phyloP scores from a whole-genome alignment of 2,113 vertebrate species.

The Apodemus speciosus region DNA sequence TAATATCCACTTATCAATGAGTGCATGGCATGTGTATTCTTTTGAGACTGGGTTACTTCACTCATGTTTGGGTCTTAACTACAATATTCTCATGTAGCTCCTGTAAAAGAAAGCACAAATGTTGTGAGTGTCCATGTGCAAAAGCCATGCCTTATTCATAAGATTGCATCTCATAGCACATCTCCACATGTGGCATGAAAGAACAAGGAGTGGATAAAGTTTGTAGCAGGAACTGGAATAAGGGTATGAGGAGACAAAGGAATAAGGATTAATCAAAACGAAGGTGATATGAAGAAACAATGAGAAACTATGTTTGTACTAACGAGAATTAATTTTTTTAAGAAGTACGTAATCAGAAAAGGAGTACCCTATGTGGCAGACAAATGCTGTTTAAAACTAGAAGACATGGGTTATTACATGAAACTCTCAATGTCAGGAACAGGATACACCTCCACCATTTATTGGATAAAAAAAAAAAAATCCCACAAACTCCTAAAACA shows the following conservation, averaged over 20 bases:
- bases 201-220: not conserved
- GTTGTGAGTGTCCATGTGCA: not conserved
- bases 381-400: not conserved
- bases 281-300: not conserved
- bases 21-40: too few relatives aligned
- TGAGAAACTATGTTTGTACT: not conserved
- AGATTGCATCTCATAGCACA: not conserved
- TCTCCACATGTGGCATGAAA: not conserved
- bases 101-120: not conserved
- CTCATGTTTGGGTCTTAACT: not conserved
- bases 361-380: not conserved
- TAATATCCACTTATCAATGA: too few relatives aligned
- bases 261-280: not conserved
- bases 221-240: not conserved
- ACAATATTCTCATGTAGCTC: not conserved
- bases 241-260: too few relatives aligned
- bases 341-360: not conserved
- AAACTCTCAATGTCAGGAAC: not conserved
- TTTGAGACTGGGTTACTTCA: too few relatives aligned
- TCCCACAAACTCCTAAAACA: not conserved
- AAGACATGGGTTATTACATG: not conserved
- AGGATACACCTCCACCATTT: not conserved
- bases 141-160: not conserved
- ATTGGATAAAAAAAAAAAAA: not conserved
- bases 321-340: not conserved